Percentiles rank a stretch among this genome's conserved stretches.
Evolutionary conservation across 2,797 vertebrate species (phyloP).

Genomic region (Miichthys miiuy): DNA sequence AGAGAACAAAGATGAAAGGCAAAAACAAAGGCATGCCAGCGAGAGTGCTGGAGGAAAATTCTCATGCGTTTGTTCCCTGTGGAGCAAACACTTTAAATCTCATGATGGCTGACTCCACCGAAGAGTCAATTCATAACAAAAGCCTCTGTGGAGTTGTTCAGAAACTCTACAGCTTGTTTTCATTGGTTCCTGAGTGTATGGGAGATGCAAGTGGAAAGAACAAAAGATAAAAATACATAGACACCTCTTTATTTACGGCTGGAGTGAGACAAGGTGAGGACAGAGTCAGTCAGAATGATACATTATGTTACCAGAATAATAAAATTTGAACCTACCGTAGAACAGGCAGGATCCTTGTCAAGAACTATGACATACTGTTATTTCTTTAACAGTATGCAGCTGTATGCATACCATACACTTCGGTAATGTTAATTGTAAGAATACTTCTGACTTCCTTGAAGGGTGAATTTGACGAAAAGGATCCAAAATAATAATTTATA

Average conservation of each 20-base stretch:
- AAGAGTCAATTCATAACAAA: slow-evolving; percentile 24
- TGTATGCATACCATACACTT: neutral
- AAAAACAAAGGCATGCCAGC: slow-evolving; percentile 15
- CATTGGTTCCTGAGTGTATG: neutral
- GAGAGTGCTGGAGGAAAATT: slow-evolving; percentile 14
- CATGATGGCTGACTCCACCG: slow-evolving; percentile 7
- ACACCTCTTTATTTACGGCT: neutral
- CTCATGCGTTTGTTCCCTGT: slow-evolving; percentile 31
- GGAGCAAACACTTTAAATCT: slow-evolving; percentile 33
- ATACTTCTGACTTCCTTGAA: neutral
- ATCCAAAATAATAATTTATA: neutral
- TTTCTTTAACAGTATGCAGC: no score
- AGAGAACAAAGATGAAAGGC: slow-evolving; percentile 31
- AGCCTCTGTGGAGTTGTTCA: slow-evolving; percentile 11
- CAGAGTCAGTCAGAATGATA: neutral
- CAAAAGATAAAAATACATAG: neutral
- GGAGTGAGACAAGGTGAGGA: neutral
- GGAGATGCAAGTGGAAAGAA: neutral
- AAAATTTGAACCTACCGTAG: neutral
- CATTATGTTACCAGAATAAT: neutral
- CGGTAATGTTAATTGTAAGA: no score
- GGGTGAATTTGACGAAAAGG: neutral
- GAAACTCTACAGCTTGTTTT: slow-evolving; percentile 21
- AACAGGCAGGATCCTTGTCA: neutral
- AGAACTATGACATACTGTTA: neutral